phyloP scores from a whole-genome alignment of 2,888 invertebrate genomes.

The Automeris io region DNA sequence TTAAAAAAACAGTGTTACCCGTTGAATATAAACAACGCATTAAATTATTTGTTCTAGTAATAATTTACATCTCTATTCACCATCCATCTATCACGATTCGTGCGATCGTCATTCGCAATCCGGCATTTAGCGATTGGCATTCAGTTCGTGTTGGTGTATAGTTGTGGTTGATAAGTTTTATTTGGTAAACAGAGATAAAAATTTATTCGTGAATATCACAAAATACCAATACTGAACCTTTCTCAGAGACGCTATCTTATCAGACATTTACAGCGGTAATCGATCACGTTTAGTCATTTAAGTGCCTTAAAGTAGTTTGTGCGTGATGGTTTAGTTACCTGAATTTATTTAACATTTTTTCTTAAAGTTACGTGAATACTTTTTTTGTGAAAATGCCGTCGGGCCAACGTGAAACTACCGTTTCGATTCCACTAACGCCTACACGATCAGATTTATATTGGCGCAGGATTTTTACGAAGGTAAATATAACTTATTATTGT shows the following conservation, averaged over 20 bases:
- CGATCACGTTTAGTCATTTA: slow-evolving; percentile 37
- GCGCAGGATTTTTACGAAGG: slow-evolving; percentile 72
- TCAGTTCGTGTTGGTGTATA: slow-evolving; percentile 28
- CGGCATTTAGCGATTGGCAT: slow-evolving; percentile 19
- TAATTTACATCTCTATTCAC: too few species aligned
- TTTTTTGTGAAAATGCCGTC: slow-evolving; percentile 54
- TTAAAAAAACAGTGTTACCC: too few species aligned
- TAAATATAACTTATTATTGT: slow-evolving; percentile 22
- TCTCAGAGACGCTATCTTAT: slow-evolving; percentile 42
- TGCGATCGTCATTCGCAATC: slow-evolving; percentile 4
- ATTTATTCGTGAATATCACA: slow-evolving; percentile 22
- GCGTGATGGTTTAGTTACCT: slow-evolving; percentile 32
- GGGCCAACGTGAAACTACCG: slow-evolving; percentile 50
- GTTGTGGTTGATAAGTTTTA: slow-evolving; percentile 17
- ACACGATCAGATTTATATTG: slow-evolving; percentile 68
- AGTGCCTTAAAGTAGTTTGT: slow-evolving; percentile 20
- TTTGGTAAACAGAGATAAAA: slow-evolving; percentile 24
- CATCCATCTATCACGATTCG: too few species aligned
- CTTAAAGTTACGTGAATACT: slow-evolving; percentile 13
- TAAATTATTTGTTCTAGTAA: too few species aligned
- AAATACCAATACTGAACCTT: slow-evolving; percentile 23
- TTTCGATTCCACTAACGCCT: slow-evolving; percentile 62
- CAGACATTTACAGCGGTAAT: slow-evolving; percentile 26
- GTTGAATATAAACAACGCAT: too few species aligned
- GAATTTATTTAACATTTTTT: slow-evolving; percentile 7